Evolutionary conservation across 2,797 vertebrate genomes (phyloP), one percentile per base, ranked within the genome.

Genomic region (Dromococcyx pavoninus): DNA sequence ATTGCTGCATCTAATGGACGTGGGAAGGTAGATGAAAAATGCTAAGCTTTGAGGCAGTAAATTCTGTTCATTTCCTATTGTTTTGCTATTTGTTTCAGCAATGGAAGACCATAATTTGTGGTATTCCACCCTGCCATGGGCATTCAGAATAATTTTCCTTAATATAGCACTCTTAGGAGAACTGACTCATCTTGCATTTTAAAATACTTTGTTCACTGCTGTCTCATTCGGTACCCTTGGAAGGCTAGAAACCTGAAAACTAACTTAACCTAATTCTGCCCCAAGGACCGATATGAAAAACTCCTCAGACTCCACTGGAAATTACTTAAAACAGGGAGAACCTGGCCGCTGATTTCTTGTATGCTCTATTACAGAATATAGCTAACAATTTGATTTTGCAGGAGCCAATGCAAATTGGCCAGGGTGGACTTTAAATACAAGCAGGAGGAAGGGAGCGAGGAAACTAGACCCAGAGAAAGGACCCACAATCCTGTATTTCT

Each of bases 51-150:
- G 83, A 96, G 89, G 43, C 62, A 90, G 57, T 39, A 50, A 96
- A 95, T 82, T 27, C 39, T 70, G 24, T 50, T 93, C 76, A 72
- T 88, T 80, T 97, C 89, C 86, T 82, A 41, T 3, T 37, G 69
- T 77, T 93, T 91, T 74, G 70, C 82, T 94, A 58, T 93, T 95
- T 95, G 96, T 97, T 95, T 95, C 86, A 80, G 76, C 77, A 81
- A 86, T 73, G 77, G 64, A 89, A 88, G 85, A 75, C 61, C 22
- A 13, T 41, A 30, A 81, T 77, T 67, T 91, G 46, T 14, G 56
- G 30, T n/a, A 24, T 14, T 81, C 71, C 27, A 41, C n/a, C 46
- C 32, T 57, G 57, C 53, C 37, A 65, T 11, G 6, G 1, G 0
- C 18, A 53, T 64, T 70, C 67, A 81, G 51, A 79, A 79, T 30